Evolutionary conservation across 2,888 invertebrate genomes (phyloP).

Genomic region (Xestia ashworthii): DNA sequence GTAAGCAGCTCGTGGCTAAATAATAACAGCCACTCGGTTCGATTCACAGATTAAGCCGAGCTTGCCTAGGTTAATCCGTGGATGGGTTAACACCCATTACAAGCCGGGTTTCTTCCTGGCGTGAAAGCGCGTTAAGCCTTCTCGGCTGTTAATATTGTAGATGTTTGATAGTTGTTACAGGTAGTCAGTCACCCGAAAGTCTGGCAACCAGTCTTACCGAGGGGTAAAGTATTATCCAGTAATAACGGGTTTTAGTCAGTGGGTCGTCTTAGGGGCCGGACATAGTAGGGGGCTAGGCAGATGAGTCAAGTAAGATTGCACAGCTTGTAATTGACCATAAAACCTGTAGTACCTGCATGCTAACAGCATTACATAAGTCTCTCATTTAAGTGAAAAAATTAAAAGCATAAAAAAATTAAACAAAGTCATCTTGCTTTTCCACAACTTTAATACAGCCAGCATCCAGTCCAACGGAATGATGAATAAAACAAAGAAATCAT

Average conservation of each 20-base stretch:
- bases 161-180: neutral
- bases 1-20: neutral
- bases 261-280: no score
- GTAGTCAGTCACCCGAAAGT: neutral
- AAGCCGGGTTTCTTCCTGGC: neutral
- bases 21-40: neutral
- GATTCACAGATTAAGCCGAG: neutral
- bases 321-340: neutral
- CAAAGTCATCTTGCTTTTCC: neutral
- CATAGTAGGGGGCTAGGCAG: no score
- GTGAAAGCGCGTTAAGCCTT: neutral
- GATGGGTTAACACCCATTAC: neutral
- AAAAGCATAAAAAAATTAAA: neutral
- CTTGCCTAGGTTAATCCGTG: neutral
- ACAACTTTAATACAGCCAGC: neutral
- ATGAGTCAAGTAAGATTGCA: neutral
- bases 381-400: neutral
- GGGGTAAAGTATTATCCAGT: no score
- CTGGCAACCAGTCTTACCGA: neutral
- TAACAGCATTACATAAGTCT: neutral
- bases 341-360: neutral
- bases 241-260: no score
- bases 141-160: neutral
- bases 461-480: neutral
- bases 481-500: neutral